Percentiles rank a stretch among this genome's conserved stretches.
phyloP scores from a whole-genome alignment of 2,797 vertebrate species.

The Xyrichtys novacula region DNA sequence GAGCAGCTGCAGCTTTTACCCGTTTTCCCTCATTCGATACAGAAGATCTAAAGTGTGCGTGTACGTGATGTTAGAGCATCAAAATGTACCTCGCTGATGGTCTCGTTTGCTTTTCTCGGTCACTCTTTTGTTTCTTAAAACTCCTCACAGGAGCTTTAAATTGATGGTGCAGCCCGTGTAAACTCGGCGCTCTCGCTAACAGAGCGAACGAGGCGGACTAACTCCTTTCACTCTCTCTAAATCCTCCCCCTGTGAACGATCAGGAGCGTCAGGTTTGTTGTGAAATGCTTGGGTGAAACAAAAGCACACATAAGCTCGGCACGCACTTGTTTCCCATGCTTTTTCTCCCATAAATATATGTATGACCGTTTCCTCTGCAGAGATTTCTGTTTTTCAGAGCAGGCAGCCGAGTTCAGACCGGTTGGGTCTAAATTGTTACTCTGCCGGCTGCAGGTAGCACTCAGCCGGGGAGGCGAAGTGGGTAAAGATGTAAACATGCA shows the following conservation, averaged over 20 bases:
- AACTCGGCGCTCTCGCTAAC: not conserved
- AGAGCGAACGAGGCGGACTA: not conserved
- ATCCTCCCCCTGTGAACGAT: not conserved
- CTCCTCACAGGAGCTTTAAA: too few species aligned
- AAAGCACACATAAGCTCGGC: conserved; percentile 34
- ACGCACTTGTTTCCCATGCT: conserved; percentile 39
- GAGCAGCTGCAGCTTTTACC: too few species aligned
- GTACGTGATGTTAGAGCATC: too few species aligned
- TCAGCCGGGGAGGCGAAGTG: conserved; percentile 47
- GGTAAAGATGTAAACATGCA: conserved; percentile 59
- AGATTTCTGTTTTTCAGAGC: conserved; percentile 31
- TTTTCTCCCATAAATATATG: conserved; percentile 53
- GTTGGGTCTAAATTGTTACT: conserved; percentile 54
- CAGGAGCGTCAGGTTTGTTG: conserved; percentile 22
- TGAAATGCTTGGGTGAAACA: conserved; percentile 20
- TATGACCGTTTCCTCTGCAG: conserved; percentile 7
- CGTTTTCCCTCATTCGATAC: too few species aligned
- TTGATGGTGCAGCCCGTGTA: too few species aligned
- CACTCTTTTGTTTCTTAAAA: too few species aligned
- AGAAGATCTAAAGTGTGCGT: too few species aligned
- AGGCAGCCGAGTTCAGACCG: conserved; percentile 54
- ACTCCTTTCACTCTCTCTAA: not conserved
- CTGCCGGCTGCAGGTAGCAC: conserved; percentile 48
- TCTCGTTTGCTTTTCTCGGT: too few species aligned
- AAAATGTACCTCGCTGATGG: too few species aligned